Evolutionary conservation across 2,888 invertebrate genomes (phyloP).

Genomic region (Diabrotica balteata): DNA sequence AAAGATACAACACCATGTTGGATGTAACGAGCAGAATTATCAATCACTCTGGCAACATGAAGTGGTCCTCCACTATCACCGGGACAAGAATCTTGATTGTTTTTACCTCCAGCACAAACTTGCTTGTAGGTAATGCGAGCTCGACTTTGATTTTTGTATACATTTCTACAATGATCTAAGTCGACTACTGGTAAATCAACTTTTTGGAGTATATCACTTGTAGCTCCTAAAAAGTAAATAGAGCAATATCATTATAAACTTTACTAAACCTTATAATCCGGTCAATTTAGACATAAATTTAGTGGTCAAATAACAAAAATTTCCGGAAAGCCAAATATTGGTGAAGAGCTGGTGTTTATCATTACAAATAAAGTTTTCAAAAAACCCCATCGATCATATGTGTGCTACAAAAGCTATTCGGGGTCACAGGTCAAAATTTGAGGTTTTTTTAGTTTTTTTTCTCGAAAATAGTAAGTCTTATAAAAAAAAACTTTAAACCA

Average conservation of each 20-base stretch:
- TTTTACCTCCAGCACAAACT: constrained; percentile 71
- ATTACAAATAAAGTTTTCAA: too few relatives aligned
- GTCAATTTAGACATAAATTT: too few relatives aligned
- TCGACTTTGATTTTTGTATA: constrained; percentile 47
- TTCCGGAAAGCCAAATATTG: too few relatives aligned
- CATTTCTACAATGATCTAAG: constrained; percentile 43
- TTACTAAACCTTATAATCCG: too few relatives aligned
- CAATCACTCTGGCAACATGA: constrained; percentile 56
- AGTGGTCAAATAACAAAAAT: too few relatives aligned
- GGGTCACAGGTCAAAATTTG: too few relatives aligned
- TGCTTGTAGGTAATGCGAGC: constrained; percentile 55
- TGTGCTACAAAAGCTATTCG: too few relatives aligned
- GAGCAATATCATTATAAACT: not conserved
- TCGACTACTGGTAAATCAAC: constrained; percentile 57
- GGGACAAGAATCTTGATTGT: constrained; percentile 68
- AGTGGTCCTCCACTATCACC: constrained; percentile 77
- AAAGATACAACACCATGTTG: constrained; percentile 67
- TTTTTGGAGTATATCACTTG: constrained; percentile 57
- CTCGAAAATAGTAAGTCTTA: too few relatives aligned
- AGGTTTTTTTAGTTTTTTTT: too few relatives aligned
- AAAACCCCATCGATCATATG: too few relatives aligned
- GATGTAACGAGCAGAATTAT: constrained; percentile 60
- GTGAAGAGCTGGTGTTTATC: too few relatives aligned
- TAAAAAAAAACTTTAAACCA: too few relatives aligned
- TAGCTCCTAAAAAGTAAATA: constrained; percentile 43